Percentiles rank a stretch among this genome's conserved stretches.
Evolutionary conservation across 2,113 vertebrate genomes (phyloP).

Genomic region (Xiphophorus couchianus): DNA sequence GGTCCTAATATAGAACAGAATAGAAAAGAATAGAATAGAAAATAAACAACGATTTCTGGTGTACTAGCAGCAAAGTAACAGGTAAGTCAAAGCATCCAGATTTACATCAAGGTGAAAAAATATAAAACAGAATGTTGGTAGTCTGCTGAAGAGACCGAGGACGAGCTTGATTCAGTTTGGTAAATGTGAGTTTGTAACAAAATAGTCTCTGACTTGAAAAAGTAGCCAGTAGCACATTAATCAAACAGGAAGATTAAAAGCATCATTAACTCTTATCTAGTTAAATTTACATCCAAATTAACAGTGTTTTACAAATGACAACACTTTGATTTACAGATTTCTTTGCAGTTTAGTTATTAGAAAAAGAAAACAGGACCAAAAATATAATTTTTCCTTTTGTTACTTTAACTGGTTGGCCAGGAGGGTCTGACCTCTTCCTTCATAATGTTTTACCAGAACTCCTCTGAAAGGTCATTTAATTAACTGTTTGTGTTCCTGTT

Average conservation of each 20-base stretch:
- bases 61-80: no score
- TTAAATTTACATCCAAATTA: background rate
- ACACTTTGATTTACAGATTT: background rate
- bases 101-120: no score
- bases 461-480: background rate
- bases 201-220: background rate
- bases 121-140: no score
- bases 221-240: background rate
- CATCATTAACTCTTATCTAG: no score
- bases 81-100: no score
- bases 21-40: no score
- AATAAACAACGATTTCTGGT: no score
- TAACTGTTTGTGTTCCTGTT: background rate
- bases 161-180: background rate
- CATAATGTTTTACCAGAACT: background rate
- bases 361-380: background rate
- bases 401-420: no score
- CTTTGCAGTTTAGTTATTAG: background rate
- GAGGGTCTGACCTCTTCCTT: no score
- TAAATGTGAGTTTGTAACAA: background rate
- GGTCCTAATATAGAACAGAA: no score
- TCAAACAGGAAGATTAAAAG: background rate
- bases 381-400: no score
- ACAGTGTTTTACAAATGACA: background rate
- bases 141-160: background rate